Percentiles rank a stretch among this genome's conserved stretches.
These are phyloP conservation scores for Abramis brama DNA, from an alignment of 2,113 vertebrate species.

Conservation along the genomic window DNA sequence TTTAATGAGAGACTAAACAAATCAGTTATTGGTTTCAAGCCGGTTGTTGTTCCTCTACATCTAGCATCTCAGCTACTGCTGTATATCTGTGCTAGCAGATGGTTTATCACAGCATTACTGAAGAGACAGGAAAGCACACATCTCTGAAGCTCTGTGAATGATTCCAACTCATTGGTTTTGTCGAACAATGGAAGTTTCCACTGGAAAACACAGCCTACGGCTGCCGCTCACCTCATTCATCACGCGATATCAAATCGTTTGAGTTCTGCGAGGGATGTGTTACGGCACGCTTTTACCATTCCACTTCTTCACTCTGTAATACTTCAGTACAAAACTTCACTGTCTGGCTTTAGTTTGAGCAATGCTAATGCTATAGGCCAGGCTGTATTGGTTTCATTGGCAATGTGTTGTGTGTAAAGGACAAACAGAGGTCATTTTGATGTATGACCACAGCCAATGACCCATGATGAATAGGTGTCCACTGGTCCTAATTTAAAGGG, in stretches of 20 bases:
- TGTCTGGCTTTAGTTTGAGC: not conserved
- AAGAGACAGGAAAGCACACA: not conserved
- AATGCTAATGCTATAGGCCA: not conserved
- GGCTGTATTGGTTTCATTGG: not conserved
- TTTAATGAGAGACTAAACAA: not conserved
- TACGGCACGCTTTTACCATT: not conserved
- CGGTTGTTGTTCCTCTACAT: not conserved
- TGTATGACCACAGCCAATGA: not conserved
- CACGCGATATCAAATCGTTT: not conserved
- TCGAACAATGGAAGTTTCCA: conserved; percentile 32
- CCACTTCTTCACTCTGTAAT: too few relatives aligned
- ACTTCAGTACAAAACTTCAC: not conserved
- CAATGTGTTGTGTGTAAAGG: not conserved
- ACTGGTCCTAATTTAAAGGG: not conserved
- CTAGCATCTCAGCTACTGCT: not conserved
- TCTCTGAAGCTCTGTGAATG: not conserved
- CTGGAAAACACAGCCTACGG: conserved; percentile 23
- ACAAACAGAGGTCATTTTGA: conserved; percentile 7
- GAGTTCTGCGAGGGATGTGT: not conserved
- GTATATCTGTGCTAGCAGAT: not conserved
- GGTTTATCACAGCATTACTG: not conserved
- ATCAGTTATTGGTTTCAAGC: not conserved
- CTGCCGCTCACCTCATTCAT: not conserved
- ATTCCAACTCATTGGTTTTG: conserved; percentile 6
- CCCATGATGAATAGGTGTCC: not conserved